Evolutionary conservation across 2,113 vertebrate genomes (phyloP), one percentile per base, ranked within the genome.

Genomic region (Spea multiplicata): DNA sequence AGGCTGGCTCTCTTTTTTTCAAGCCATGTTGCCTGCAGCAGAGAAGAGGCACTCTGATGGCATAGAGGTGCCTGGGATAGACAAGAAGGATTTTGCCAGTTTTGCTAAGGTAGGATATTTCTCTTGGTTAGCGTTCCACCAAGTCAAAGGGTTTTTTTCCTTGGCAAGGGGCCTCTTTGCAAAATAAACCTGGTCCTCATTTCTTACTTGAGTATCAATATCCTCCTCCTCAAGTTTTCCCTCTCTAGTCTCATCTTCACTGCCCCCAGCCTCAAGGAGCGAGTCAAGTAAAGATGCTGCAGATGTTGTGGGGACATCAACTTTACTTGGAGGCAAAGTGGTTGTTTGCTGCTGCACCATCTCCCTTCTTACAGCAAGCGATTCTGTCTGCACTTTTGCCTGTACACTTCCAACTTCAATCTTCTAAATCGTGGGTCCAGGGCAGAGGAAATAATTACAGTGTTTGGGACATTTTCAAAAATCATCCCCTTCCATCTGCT

Each of bases 1-100:
- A 30, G 30, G 30, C 30, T 30, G 30, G 30, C 30, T 30, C 30
- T 62, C 8, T 62, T 13, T 62, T 62, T 62, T 62, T 5, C 12
- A 62, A 62, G n/a, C 8, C 14, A 62, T 62, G 59, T 62, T 62
- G 30, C 59, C 7, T 62, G 59, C 7, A 62, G 59, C 59, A 62
- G 13, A 62, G n/a, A 62, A 12, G 59, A 14, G 9, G 50, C 30
- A 30, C 30, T 30, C 30, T 30, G 30, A 30, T 30, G 30, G 30
- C 2, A 2, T 30, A 2, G 77, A 82, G 66, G 76, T 80, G 50
- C 65, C 55, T 52, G 72, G 77, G 74, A 73, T 82, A 16, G 75
- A 79, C 50, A 62, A 49, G 44, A 73, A 79, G 71, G 75, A 78
- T 52, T 81, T 75, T 5, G 67, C 82, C 30, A 30, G 30, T 30